Conservation (phyloP, 2,888 invertebrate genomes). For the Cheilosia scutellata region DNA sequence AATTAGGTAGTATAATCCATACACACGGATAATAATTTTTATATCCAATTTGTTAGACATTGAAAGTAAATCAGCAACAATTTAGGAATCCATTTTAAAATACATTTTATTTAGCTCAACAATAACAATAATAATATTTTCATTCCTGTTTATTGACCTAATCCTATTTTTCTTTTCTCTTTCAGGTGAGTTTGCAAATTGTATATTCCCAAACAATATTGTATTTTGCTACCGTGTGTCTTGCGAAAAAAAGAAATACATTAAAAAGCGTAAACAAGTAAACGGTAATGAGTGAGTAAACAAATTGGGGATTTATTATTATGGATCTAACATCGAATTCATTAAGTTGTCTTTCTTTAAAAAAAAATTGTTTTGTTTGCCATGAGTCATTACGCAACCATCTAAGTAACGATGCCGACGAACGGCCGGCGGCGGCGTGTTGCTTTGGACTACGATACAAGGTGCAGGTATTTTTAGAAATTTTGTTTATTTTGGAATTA, state of each 20-base stretch:
- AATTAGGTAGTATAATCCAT: neutral
- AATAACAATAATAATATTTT: slow-evolving; percentile 33
- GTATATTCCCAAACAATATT: slow-evolving; percentile 52
- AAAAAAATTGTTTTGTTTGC: neutral
- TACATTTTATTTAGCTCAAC: slow-evolving; percentile 15
- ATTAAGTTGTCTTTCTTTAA: slow-evolving; percentile 13
- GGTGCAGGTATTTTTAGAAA: slow-evolving; percentile 31
- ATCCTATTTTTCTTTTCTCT: slow-evolving; percentile 51
- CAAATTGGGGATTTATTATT: slow-evolving; percentile 15
- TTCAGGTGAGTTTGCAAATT: slow-evolving; percentile 68
- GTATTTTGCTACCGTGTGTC: slow-evolving; percentile 37
- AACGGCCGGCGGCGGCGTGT: neutral
- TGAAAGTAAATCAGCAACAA: neutral
- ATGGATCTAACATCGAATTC: slow-evolving; percentile 11
- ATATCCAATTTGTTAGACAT: slow-evolving; percentile 6
- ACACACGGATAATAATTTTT: neutral
- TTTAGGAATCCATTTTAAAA: slow-evolving; percentile 37
- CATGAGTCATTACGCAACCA: slow-evolving; percentile 21
- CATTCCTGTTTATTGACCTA: slow-evolving; percentile 54
- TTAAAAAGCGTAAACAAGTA: slow-evolving; percentile 53
- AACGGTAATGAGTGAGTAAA: slow-evolving; percentile 66
- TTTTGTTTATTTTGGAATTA: slow-evolving; percentile 1
- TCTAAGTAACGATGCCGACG: neutral
- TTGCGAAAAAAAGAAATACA: slow-evolving; percentile 16
- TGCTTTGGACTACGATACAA: slow-evolving; percentile 1